Conservation (phyloP, 2,113 vertebrate species). For the Herpetotheres cachinnans region DNA sequence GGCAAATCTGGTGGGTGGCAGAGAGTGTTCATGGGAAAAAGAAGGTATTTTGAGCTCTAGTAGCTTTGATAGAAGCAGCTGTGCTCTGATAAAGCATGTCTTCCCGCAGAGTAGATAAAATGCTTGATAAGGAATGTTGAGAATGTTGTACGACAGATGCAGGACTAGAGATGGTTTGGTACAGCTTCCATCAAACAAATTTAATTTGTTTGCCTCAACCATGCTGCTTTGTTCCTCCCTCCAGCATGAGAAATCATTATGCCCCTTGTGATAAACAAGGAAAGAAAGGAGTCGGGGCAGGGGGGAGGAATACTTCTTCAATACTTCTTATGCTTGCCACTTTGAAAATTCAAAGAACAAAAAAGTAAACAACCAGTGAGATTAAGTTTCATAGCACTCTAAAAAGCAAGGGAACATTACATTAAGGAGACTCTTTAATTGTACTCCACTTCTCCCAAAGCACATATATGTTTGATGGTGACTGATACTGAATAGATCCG, state of each 20-base stretch:
- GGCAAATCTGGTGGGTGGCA: neutral
- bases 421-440: neutral
- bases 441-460: neutral
- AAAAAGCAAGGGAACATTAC: neutral
- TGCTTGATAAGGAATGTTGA: neutral
- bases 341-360: neutral
- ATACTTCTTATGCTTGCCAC: neutral
- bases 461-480: neutral
- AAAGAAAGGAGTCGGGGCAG: neutral
- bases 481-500: neutral
- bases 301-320: neutral
- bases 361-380: neutral
- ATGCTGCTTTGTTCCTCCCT: neutral
- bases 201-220: neutral
- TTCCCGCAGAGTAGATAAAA: conserved; percentile 5
- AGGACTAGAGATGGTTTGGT: neutral
- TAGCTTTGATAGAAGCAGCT: neutral
- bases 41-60: neutral
- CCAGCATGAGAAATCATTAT: neutral
- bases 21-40: neutral
- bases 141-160: neutral
- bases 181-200: neutral
- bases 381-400: neutral
- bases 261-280: neutral
- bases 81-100: neutral